Evolutionary conservation across 1,140 invertebrate genomes (phyloP), one percentile per base, ranked within the genome.

Genomic region (Cotesia chilonis): DNA sequence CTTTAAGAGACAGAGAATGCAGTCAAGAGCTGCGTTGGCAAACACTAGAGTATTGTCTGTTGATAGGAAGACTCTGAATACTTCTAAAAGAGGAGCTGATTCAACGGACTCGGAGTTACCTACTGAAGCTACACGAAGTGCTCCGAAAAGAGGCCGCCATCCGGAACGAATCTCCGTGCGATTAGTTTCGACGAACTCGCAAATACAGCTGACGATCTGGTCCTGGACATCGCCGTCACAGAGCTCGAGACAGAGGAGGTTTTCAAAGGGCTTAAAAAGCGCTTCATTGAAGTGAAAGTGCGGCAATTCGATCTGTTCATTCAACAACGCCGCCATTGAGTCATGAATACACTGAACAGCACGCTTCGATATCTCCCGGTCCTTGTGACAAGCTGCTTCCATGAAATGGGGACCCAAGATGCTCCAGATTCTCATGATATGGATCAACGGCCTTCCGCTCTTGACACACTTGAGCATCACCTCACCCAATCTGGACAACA

Each of bases 221-320:
- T 93, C 92, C 82, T 93, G 92, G 68, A 97, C 93, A 86, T 98
- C 96, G 73, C 92, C 90, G 84, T 98, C 95, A 83, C 95, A 97
- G 1, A 97, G 87, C 83, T 98, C 96, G 71, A 98, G 89, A 84
- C 95, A 97, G 0, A 98, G 87, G 17, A 98, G 89, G 84, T 97
- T 97, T 87, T 98, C 96, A 84, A 97, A 98, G 0, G 96, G 95
- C 80, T 98, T 98, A 75, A 98, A 93, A 3, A 98, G 87, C 1
- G 95, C 94, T 85, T 98, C 96, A 82, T 98, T 98, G 80, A 97
- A 96, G 81, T 98, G 96, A 82, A 97, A 98, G 86, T 97, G 94
- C 0, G 95, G 92, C 59, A 96, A 84, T 83, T 98, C 96, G 0
- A 92, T 89, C 81, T 96, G 94, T 80, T 95, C 94, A 76, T 95